Evolutionary conservation across 2,888 invertebrate genomes (phyloP).

Genomic region (Hirtodrosophila duncani): DNA sequence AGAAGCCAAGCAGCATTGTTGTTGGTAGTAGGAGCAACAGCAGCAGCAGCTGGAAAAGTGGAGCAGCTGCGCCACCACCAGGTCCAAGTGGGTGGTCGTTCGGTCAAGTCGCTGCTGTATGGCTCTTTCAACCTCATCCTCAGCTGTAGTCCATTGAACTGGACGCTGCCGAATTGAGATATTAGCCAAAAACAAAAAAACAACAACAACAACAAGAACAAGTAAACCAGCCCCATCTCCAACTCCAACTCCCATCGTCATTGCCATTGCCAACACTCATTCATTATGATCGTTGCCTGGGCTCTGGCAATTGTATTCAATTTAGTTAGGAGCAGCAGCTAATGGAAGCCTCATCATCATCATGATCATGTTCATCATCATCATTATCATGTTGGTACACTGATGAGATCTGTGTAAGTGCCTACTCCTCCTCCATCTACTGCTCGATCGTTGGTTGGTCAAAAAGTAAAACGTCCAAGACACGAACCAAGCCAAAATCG

Average conservation of each 20-base stretch:
- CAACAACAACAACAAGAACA: conserved; percentile 1
- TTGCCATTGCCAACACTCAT: conserved; percentile 70
- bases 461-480: conserved; percentile 64
- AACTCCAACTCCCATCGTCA: conserved; percentile 11
- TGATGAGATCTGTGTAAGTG: conserved; percentile 61
- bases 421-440: conserved; percentile 40
- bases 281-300: conserved; percentile 48
- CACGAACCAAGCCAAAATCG: conserved; percentile 69
- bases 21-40: too few species aligned
- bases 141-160: conserved; percentile 50
- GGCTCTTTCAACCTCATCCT: neutral
- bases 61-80: conserved; percentile 2
- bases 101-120: neutral
- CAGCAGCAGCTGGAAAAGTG: neutral
- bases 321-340: conserved; percentile 50
- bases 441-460: conserved; percentile 14
- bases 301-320: conserved; percentile 65
- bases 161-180: conserved; percentile 57
- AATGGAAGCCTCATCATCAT: conserved; percentile 6
- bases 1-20: too few species aligned
- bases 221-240: neutral
- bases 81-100: conserved; percentile 43
- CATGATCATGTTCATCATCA: neutral
- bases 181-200: conserved; percentile 39
- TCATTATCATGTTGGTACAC: conserved; percentile 6